Base-by-base conservation (phyloP, 1,140 invertebrate genomes). In the Copidosoma floridanum region DNA sequence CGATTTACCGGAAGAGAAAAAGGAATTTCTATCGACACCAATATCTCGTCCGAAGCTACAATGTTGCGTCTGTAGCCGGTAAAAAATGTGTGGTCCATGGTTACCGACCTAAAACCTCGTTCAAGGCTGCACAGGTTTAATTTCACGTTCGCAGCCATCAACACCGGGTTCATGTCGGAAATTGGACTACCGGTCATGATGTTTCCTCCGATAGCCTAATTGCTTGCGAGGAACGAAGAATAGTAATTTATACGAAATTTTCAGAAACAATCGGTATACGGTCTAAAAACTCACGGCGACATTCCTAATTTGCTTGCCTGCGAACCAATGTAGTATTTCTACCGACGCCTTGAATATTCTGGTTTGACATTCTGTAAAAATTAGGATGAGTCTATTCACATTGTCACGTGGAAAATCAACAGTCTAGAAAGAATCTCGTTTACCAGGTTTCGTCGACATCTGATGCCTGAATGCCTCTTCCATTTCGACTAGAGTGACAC, bases 181-280 rank as follows among this genome's bases (percentile, higher is more conserved):
- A 98, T 97, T 0, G 95, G 95, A 79, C 93, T 96, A 20, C 93
- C 93, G 0, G 94, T 97, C 81, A 96, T 89, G 51, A 97, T 93
- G 78, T 97, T 97, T n/a, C 95, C 94, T 41, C 90, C 93, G 18
- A 97, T 75, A 29, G 91, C 87, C 76, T 88, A 65, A 43, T 43
- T 20, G 18, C 37, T 23, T 35, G 41, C 41, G 32, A 47, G 50
- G 16, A 40, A 32, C 12, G 6, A 3, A 29, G 4, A 32, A 16
- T 11, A 18, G 18, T 43, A 12, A n/a, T n/a, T 43, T 43, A 43
- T 43, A 20, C 18, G 7, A 43, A 7, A 18, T n/a, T 43, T 12
- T n/a, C n/a, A n/a, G n/a, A n/a, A n/a, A n/a, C n/a, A n/a, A n/a
- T n/a, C n/a, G n/a, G n/a, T n/a, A n/a, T n/a, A n/a, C n/a, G n/a